Evolutionary conservation across 2,888 invertebrate genomes (phyloP).

Genomic region (Hoplodrina ambigua): DNA sequence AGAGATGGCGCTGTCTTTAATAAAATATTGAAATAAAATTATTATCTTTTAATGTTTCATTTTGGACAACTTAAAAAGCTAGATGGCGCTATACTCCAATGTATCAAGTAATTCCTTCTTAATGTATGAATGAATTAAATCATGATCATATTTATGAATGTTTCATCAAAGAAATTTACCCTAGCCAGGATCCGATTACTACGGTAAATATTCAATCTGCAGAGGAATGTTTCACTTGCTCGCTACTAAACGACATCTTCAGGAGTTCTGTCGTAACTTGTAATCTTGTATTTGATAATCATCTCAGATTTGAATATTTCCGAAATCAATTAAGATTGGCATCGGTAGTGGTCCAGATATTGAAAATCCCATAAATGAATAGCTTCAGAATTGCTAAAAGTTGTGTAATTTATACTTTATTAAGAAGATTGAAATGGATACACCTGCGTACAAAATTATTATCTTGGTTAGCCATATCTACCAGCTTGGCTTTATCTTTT

Average conservation of each 20-base stretch:
- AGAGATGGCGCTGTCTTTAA: neutral
- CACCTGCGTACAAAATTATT: neutral
- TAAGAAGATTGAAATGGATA: neutral
- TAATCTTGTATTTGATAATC: neutral
- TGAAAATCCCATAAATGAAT: neutral
- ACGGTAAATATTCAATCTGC: too few species aligned
- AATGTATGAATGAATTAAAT: neutral
- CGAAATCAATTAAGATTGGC: neutral
- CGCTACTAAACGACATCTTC: neutral
- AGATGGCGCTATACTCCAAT: neutral
- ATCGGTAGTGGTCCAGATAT: neutral
- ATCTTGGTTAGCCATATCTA: constrained; percentile 2
- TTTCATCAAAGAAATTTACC: too few species aligned
- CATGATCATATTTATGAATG: too few species aligned
- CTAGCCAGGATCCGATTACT: too few species aligned
- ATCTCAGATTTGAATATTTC: neutral
- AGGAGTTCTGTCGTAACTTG: neutral
- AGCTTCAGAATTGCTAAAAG: neutral
- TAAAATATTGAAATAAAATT: neutral
- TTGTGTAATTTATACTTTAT: neutral
- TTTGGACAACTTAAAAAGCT: neutral
- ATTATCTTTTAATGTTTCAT: neutral
- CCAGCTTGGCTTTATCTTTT: constrained; percentile 25
- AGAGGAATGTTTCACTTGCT: too few species aligned
- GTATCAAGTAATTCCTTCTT: neutral